Conservation (phyloP, 2,797 vertebrate genomes). For the Myripristis murdjan region DNA sequence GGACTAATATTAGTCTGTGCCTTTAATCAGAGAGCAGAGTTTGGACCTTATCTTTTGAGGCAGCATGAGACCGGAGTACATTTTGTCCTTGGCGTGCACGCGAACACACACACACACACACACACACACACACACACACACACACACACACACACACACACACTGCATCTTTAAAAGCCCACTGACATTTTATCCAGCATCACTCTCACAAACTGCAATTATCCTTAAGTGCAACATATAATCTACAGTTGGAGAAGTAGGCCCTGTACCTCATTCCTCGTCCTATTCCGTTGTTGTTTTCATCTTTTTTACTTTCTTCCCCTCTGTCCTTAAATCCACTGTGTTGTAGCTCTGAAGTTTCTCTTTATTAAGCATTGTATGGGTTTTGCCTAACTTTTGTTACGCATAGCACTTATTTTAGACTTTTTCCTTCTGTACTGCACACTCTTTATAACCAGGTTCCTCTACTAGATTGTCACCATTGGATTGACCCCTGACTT, state of each 20-base stretch:
- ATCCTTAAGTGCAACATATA: not conserved
- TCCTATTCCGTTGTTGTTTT: slow-evolving; percentile 36
- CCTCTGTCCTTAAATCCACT: slow-evolving; percentile 59
- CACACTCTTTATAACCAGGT: not conserved
- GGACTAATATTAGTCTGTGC: not conserved
- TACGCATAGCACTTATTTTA: no score
- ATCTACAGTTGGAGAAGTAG: not conserved
- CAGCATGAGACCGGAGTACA: not conserved
- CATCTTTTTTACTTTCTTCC: slow-evolving; percentile 68
- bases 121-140: not conserved
- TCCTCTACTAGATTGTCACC: not conserved
- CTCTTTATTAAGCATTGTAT: no score
- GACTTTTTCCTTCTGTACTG: not conserved
- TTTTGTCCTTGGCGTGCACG: not conserved
- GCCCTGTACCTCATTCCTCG: not conserved
- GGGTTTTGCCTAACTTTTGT: slow-evolving; percentile 22
- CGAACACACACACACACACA: not conserved
- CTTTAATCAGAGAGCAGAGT: not conserved
- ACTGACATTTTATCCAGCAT: not conserved
- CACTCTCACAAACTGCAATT: not conserved
- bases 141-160: not conserved
- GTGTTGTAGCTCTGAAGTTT: not conserved
- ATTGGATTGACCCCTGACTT: not conserved
- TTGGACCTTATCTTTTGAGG: not conserved
- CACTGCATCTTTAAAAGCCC: not conserved